A percentile compares a stretch with the other conserved stretches of the same genome.
These are phyloP conservation scores for Columba janthina DNA, from an alignment of 2,113 vertebrate genomes.

Conservation along the genomic window DNA sequence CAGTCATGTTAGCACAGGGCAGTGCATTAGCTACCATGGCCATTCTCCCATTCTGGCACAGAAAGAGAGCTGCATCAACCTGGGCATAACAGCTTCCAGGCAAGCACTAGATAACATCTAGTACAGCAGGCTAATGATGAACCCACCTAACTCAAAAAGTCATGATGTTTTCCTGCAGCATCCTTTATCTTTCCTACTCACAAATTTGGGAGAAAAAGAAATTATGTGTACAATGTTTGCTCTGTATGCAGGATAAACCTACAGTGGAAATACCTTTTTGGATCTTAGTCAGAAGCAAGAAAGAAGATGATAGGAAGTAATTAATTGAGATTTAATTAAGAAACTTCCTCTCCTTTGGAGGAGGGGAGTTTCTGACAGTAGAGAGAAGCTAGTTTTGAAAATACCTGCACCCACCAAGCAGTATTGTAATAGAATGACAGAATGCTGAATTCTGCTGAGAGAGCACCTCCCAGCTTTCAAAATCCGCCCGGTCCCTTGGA, in stretches of 20 bases:
- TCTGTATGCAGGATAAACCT: not conserved
- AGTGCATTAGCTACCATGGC: not conserved
- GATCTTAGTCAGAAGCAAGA: not conserved
- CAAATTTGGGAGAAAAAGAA: not conserved
- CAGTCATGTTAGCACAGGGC: not conserved
- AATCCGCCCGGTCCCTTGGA: not conserved
- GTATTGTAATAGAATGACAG: not conserved
- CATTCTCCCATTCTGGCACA: not conserved
- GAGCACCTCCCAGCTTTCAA: not conserved
- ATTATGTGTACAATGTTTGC: accelerated
- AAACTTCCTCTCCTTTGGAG: not conserved
- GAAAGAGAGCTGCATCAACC: not conserved
- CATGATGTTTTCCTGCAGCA: not conserved
- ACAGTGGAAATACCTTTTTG: not conserved
- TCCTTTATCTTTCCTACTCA: not conserved
- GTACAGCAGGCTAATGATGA: not conserved
- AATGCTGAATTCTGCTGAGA: not conserved
- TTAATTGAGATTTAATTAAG: not conserved
- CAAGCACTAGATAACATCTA: not conserved
- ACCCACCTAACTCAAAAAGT: not conserved
- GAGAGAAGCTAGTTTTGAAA: not conserved
- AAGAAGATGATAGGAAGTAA: not conserved
- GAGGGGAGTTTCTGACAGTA: not conserved
- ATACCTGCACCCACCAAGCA: not conserved
- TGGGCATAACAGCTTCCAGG: not conserved